phyloP scores from a whole-genome alignment of 2,888 invertebrate species.

The Mimas tiliae region DNA sequence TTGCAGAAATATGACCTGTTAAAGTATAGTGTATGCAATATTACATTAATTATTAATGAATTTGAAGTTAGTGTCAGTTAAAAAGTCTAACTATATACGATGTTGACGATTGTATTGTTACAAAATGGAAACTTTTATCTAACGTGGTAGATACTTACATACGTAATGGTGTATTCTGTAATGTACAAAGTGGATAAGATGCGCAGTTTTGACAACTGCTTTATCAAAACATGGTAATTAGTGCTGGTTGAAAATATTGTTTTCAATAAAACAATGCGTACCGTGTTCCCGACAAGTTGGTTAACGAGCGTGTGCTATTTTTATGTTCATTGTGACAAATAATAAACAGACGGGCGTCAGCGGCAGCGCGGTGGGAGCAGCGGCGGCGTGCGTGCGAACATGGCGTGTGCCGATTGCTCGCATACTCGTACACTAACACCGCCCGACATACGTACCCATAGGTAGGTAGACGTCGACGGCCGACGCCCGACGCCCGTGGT shows the following conservation, averaged over 20 bases:
- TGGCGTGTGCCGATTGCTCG: slow-evolving; percentile 41
- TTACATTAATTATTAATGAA: slow-evolving; percentile 9
- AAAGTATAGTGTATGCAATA: not conserved
- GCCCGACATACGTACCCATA: slow-evolving; percentile 39
- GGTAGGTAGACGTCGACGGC: slow-evolving; percentile 64
- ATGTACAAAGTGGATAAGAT: not conserved
- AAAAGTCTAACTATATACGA: not conserved
- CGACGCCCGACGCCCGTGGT: slow-evolving; percentile 67
- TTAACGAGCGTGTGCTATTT: slow-evolving; percentile 66
- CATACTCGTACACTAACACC: slow-evolving; percentile 27
- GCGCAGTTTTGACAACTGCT: not conserved
- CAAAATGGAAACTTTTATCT: not conserved
- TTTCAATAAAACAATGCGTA: slow-evolving; percentile 36
- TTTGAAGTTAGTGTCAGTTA: not conserved
- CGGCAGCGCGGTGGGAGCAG: slow-evolving; percentile 49
- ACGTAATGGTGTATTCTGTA: not conserved
- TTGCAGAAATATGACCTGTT: not conserved
- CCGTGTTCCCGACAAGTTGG: slow-evolving; percentile 45
- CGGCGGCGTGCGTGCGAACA: slow-evolving; percentile 52
- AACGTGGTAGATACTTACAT: too few species aligned
- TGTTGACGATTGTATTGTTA: not conserved
- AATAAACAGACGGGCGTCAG: slow-evolving; percentile 65
- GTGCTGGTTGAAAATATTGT: not conserved
- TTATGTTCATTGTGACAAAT: slow-evolving; percentile 73
- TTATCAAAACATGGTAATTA: not conserved